Evolutionary conservation across 1,140 invertebrate genomes (phyloP).

Genomic region (Eubasilissa regina): DNA sequence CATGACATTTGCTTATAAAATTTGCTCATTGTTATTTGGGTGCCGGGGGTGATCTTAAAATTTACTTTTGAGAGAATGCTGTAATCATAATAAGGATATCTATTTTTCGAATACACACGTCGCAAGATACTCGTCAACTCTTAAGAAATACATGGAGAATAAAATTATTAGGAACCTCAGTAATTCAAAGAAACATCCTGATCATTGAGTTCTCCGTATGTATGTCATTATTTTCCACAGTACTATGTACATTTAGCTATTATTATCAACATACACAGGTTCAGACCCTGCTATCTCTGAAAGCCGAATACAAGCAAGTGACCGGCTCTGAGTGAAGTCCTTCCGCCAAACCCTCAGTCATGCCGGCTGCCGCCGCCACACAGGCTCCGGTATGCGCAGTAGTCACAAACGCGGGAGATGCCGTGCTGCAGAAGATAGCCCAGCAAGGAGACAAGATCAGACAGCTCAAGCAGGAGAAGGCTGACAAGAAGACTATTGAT

Average conservation of each 20-base stretch:
- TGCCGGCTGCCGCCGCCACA: constrained; percentile 29
- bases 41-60: too few species aligned
- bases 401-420: constrained; percentile 36
- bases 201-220: too few species aligned
- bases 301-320: constrained; percentile 78
- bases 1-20: too few species aligned
- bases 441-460: constrained; percentile 82
- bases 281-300: constrained; percentile 79
- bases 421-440: constrained; percentile 65
- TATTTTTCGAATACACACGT: too few species aligned
- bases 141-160: too few species aligned
- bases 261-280: constrained; percentile 65
- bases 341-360: constrained; percentile 61
- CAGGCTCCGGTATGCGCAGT: constrained; percentile 21
- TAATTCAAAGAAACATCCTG: too few species aligned
- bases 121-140: too few species aligned
- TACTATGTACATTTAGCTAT: background rate
- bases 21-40: too few species aligned
- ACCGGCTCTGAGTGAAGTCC: constrained; percentile 81
- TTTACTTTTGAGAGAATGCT: too few species aligned
- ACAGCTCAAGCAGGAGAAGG: constrained; percentile 78
- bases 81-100: too few species aligned
- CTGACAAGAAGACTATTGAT: constrained; percentile 74
- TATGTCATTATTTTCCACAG: background rate
- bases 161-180: too few species aligned